Evolutionary conservation across 1,140 invertebrate genomes (phyloP).

Genomic region (Drosophila persimilis): DNA sequence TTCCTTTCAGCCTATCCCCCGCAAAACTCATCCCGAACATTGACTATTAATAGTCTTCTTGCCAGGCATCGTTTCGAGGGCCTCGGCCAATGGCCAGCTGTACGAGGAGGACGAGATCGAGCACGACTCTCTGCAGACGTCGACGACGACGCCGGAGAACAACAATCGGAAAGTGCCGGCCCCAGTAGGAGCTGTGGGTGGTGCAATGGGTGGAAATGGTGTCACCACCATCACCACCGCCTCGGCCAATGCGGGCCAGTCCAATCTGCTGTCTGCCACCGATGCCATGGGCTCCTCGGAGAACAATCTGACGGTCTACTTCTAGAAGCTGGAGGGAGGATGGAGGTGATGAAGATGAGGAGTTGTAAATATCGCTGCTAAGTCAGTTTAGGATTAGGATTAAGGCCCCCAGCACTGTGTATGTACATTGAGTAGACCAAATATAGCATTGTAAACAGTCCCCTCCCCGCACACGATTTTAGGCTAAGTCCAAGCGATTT

Average conservation of each 20-base stretch:
- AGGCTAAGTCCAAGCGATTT: slow-evolving; percentile 54
- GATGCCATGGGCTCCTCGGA: slow-evolving; percentile 82
- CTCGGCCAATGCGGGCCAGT: slow-evolving; percentile 32
- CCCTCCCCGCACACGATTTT: slow-evolving; percentile 32
- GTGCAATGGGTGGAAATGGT: slow-evolving; percentile 18
- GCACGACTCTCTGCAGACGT: slow-evolving; percentile 71
- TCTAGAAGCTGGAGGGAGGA: slow-evolving; percentile 35
- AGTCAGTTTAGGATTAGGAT: slow-evolving; percentile 56
- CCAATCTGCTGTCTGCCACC: slow-evolving; percentile 71
- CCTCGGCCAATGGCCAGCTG: slow-evolving; percentile 80
- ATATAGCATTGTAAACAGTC: slow-evolving; percentile 76
- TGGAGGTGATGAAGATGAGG: background rate
- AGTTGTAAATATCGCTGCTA: slow-evolving; percentile 68
- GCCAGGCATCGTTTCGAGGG: slow-evolving; percentile 81
- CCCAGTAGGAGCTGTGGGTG: slow-evolving; percentile 20
- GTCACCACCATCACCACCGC: slow-evolving; percentile 57
- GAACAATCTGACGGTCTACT: slow-evolving; percentile 82
- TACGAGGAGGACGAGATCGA: slow-evolving; percentile 82
- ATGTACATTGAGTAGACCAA: slow-evolving; percentile 80
- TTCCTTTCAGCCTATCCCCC: background rate
- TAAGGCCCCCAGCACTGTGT: slow-evolving; percentile 47
- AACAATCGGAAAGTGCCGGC: slow-evolving; percentile 66
- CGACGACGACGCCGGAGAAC: slow-evolving; percentile 58
- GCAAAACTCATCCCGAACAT: slow-evolving; percentile 54
- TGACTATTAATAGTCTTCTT: slow-evolving; percentile 76